Conservation (phyloP, 1,140 invertebrate species). For the Zaprionus tsacasi region DNA sequence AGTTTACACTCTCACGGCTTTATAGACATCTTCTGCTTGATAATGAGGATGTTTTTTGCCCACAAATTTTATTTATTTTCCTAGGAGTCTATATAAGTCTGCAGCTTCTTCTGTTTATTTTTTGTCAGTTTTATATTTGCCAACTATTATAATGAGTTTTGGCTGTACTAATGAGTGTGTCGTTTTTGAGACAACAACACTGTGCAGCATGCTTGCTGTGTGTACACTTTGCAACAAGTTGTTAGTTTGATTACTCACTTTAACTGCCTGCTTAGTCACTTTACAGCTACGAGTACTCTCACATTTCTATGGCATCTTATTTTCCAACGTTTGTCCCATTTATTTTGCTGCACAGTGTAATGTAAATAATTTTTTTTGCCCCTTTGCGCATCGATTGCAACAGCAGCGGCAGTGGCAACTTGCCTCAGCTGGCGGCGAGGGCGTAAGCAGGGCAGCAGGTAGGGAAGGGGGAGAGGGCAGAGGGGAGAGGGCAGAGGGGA, state of each 20-base stretch:
- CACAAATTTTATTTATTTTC: neutral
- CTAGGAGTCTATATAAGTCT: neutral
- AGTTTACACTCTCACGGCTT: no score
- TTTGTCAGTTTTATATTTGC: neutral
- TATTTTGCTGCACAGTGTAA: constrained; percentile 50
- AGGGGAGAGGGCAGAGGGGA: neutral
- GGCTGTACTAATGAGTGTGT: neutral
- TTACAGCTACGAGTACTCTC: neutral
- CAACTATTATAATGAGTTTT: neutral
- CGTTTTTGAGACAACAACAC: neutral
- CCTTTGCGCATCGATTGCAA: constrained; percentile 60
- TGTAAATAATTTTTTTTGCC: constrained; percentile 40
- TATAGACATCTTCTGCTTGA: neutral
- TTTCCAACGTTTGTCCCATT: neutral
- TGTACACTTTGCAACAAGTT: neutral
- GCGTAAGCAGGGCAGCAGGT: neutral
- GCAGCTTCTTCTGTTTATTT: neutral
- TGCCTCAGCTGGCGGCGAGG: neutral
- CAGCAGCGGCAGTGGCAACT: constrained; percentile 43
- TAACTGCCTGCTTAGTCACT: neutral
- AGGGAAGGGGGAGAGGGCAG: no score
- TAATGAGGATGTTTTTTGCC: neutral
- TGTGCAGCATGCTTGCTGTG: neutral
- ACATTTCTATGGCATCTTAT: constrained; percentile 3
- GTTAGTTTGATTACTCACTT: neutral